These are phyloP conservation scores for Nasua narica DNA, from an alignment of 2,797 vertebrate species.

Conservation along the genomic window DNA sequence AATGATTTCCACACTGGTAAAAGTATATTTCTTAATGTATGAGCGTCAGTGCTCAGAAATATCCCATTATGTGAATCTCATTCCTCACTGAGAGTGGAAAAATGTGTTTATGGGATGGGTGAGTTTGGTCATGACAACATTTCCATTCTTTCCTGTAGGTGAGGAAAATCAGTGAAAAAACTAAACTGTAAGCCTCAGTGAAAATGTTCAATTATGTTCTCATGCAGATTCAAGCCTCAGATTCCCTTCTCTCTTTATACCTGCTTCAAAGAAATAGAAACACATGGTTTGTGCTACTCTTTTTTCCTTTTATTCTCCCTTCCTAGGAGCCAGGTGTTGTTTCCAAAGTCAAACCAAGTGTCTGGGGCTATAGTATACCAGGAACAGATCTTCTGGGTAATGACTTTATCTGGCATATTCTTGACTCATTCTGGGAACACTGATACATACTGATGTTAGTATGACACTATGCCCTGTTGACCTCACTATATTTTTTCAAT, in stretches of 20 bases:
- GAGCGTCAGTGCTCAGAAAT: conserved; percentile 19
- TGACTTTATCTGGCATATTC: background rate
- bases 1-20: conserved; percentile 29
- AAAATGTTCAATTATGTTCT: background rate
- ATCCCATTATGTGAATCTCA: background rate
- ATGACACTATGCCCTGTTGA: background rate
- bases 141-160: background rate
- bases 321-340: background rate
- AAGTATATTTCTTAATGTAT: conserved; percentile 36
- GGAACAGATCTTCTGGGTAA: background rate
- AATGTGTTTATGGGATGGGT: background rate
- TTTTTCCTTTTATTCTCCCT: background rate
- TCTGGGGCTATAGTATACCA: background rate
- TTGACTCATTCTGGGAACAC: background rate
- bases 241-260: background rate
- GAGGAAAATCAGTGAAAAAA: background rate
- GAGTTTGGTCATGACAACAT: background rate
- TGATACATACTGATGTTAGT: background rate
- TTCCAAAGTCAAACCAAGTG: background rate
- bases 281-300: background rate
- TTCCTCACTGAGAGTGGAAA: background rate
- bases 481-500: background rate
- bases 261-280: background rate
- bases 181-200: background rate
- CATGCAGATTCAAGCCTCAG: background rate